These are phyloP conservation scores for Pseudanteris insignis DNA, from an alignment of 2,888 invertebrate genomes.

Conservation along the genomic window DNA sequence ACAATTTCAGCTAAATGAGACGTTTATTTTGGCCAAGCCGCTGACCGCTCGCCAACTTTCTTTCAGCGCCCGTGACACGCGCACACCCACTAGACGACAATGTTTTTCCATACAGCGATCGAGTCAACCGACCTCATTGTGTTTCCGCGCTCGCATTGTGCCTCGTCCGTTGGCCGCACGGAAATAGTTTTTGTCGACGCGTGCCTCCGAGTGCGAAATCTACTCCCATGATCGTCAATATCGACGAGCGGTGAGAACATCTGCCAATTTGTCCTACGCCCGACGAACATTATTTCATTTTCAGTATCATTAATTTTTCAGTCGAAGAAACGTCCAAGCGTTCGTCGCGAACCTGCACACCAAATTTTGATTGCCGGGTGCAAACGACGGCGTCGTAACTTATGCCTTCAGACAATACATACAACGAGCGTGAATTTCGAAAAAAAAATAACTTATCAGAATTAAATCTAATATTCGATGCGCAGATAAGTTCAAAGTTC, in stretches of 20 bases:
- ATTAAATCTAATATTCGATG: too few relatives aligned
- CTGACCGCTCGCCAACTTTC: constrained; percentile 40
- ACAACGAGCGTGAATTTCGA: too few relatives aligned
- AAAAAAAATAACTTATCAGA: too few relatives aligned
- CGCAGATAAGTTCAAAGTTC: too few relatives aligned
- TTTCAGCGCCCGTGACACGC: constrained; percentile 32
- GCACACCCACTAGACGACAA: constrained; percentile 43
- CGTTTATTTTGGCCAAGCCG: constrained; percentile 49
- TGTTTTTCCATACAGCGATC: constrained; percentile 40
- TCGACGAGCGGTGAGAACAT: constrained; percentile 21
- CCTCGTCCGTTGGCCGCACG: constrained; percentile 28
- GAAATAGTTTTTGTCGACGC: constrained; percentile 41
- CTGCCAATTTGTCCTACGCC: constrained; percentile 36
- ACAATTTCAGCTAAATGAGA: constrained; percentile 57
- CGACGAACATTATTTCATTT: constrained; percentile 20
- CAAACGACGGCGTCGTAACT: too few relatives aligned
- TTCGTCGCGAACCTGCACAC: too few relatives aligned
- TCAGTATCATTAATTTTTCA: constrained; percentile 21
- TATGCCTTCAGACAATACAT: too few relatives aligned
- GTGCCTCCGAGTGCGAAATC: constrained; percentile 19
- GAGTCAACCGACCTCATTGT: constrained; percentile 44
- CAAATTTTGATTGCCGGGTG: too few relatives aligned
- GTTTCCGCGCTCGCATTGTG: constrained; percentile 32
- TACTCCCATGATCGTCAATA: constrained; percentile 35
- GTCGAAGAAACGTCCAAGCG: too few relatives aligned